Percentiles rank a stretch among this genome's conserved stretches.
Conservation (phyloP, 2,888 invertebrate species). For the Metalampra italica region DNA sequence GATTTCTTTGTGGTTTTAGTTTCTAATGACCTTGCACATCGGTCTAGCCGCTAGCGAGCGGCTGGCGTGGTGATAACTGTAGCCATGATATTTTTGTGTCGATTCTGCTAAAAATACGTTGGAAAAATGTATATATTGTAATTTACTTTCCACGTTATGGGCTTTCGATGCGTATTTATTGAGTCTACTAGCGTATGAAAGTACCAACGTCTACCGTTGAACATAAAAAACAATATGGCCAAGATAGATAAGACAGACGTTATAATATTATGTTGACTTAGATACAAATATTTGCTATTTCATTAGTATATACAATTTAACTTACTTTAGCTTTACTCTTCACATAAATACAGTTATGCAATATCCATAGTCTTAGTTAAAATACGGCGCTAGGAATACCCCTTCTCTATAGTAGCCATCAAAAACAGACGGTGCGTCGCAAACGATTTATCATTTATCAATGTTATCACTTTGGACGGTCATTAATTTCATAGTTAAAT, state of each 20-base stretch:
- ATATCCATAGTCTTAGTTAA: neutral
- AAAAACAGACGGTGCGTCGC: conserved; percentile 24
- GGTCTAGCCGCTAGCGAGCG: conserved; percentile 21
- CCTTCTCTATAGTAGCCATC: conserved; percentile 17
- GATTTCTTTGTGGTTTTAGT: conserved; percentile 23
- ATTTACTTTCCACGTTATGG: no score
- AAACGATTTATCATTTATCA: conserved; percentile 24
- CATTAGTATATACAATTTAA: neutral
- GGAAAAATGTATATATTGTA: no score
- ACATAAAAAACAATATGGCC: no score
- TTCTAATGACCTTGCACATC: conserved; percentile 34
- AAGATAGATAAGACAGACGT: no score
- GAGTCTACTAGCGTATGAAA: no score
- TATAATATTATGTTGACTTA: no score
- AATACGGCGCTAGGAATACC: neutral
- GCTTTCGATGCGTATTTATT: no score
- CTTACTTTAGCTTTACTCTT: neutral
- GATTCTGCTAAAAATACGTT: no score
- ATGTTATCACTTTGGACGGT: conserved; percentile 20
- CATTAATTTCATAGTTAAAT: conserved; percentile 10
- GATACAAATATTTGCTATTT: neutral
- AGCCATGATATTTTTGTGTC: neutral
- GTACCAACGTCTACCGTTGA: no score
- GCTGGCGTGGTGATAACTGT: neutral
- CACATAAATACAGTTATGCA: neutral